Percentiles rank a stretch among this genome's conserved stretches.
phyloP scores from a whole-genome alignment of 1,140 invertebrate species.

The Cotesia chilonis region DNA sequence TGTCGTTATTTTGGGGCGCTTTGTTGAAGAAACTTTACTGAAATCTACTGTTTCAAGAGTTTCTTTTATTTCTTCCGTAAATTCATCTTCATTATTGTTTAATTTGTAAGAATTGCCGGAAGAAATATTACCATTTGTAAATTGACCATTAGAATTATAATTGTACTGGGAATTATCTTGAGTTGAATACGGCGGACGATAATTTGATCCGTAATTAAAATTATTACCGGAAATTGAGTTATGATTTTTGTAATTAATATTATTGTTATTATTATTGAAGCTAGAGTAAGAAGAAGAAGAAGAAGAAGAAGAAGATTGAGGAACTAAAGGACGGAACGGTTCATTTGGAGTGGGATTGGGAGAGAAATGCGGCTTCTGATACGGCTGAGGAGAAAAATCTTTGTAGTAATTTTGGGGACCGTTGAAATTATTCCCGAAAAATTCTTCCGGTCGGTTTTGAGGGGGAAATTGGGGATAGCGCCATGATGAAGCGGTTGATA shows the following conservation, averaged over 20 bases:
- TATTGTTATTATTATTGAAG: not conserved
- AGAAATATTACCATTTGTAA: not conserved
- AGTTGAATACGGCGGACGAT: slow-evolving; percentile 1
- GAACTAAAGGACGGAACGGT: not conserved
- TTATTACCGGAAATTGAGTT: slow-evolving; percentile 8
- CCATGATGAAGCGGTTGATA: no score
- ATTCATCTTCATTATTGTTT: not conserved
- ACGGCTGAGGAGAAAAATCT: not conserved
- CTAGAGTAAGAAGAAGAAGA: not conserved
- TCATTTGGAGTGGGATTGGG: not conserved
- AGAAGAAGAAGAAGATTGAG: not conserved
- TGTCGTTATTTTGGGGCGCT: not conserved
- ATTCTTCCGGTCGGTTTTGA: no score
- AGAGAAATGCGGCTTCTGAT: not conserved
- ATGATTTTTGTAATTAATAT: slow-evolving; percentile 20
- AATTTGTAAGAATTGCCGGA: not conserved
- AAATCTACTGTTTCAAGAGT: not conserved
- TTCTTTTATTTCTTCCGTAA: slow-evolving; percentile 10
- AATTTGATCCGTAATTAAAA: not conserved
- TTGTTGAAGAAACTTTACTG: not conserved
- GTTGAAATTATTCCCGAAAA: no score
- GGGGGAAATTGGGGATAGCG: no score
- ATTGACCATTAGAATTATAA: not conserved
- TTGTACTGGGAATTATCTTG: slow-evolving; percentile 8
- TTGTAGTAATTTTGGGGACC: not conserved